These are phyloP conservation scores for Phallusia fumigata DNA, from an alignment of 23 tunicate genomes.

Conservation along the genomic window DNA sequence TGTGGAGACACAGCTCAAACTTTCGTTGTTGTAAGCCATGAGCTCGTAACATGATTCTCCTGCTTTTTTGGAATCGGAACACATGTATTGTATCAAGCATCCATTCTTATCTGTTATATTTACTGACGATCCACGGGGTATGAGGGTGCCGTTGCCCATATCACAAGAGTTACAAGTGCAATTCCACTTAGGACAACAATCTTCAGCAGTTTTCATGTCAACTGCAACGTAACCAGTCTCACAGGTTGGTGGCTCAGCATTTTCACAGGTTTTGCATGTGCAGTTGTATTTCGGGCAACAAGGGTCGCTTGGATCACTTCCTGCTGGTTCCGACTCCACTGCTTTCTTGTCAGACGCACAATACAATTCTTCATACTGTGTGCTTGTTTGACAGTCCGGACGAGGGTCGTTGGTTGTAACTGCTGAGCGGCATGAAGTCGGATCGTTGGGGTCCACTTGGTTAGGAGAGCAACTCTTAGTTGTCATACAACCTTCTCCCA, in stretches of 20 bases:
- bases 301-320: background rate
- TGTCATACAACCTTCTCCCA: conserved; percentile 12
- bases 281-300: background rate
- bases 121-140: background rate
- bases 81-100: background rate
- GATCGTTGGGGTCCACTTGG: background rate
- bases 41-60: background rate
- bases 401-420: background rate
- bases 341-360: background rate
- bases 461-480: conserved; percentile 3
- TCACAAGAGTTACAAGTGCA: conserved; percentile 3
- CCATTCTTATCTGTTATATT: background rate
- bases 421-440: background rate
- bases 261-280: background rate
- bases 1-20: background rate
- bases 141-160: background rate
- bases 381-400: background rate
- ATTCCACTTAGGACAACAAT: background rate
- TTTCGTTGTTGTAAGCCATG: background rate
- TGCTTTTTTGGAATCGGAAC: background rate
- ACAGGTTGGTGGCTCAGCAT: background rate
- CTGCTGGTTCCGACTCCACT: background rate
- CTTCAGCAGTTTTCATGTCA: background rate
- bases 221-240: background rate
- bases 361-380: background rate